Evolutionary conservation across 1,140 invertebrate species (phyloP), one percentile per base, ranked within the genome.

Genomic region (Trachymyrmex septentrionalis): DNA sequence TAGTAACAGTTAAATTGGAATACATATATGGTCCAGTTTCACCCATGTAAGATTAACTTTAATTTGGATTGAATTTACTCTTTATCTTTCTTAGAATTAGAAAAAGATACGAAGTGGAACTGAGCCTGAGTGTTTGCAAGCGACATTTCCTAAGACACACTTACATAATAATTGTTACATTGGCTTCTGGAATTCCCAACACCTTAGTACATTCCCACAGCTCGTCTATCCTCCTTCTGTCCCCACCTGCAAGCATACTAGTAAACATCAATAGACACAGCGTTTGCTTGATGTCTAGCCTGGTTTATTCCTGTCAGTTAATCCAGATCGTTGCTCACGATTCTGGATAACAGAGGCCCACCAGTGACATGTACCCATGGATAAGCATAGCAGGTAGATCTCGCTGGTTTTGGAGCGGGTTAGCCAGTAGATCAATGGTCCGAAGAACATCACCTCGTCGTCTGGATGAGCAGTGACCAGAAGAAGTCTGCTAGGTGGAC

Each of bases 371-470:
- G 91, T 96, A 98, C 98, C 98, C 94, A 97, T 97, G 10, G 98
- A 98, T 80, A 99, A 95, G 95, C 99, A 99, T 24, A 99, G 95
- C 30, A 99, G 89, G 94, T 98, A 97, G 63, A 99, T 96, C 89
- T 96, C 95, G 90, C 95, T 97, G 90, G 95, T 96, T 88, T 96
- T 96, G 50, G 96, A 95, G 91, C 96, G 96, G n/a, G 94, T 95
- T 55, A 97, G 96, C 93, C 96, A 96, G 86, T 98, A 96, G 85
- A 99, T 97, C 27, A 98, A 97, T 9, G 99, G 99, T 0, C 98
- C 98, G 94, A 99, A 99, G 94, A 99, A 99, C 99, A 99, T 99
- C 87, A 98, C 98, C 94, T 99, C 99, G 93, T 99, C 98, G 95
- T 99, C 99, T 10, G 99, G 99, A 96, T 99, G 99, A 30, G 99